Percentiles rank a stretch among this genome's conserved stretches.
These are phyloP conservation scores for Cacatua alba DNA, from an alignment of 2,113 vertebrate genomes.

Conservation along the genomic window DNA sequence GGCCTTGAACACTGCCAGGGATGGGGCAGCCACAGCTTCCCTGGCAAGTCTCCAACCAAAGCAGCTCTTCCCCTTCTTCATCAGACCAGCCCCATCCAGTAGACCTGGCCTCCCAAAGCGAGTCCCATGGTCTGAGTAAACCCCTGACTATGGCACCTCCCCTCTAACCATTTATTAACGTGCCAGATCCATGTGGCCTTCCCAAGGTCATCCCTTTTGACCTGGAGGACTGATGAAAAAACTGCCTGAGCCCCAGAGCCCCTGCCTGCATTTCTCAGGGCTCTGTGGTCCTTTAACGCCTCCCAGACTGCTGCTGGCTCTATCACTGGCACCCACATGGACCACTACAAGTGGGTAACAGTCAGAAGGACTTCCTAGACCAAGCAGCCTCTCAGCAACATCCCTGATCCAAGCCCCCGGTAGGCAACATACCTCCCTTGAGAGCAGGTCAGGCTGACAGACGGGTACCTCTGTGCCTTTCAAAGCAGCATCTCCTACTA, in stretches of 20 bases:
- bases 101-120: too few species aligned
- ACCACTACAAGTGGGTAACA: not conserved
- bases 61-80: too few species aligned
- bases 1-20: too few species aligned
- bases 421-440: not conserved
- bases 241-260: not conserved
- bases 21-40: too few species aligned
- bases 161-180: not conserved
- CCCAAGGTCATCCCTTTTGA: not conserved
- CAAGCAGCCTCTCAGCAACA: not conserved
- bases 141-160: too few species aligned
- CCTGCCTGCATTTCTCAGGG: not conserved
- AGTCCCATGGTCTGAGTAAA: too few species aligned
- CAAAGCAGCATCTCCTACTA: not conserved
- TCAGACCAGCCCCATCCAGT: too few species aligned
- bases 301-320: not conserved
- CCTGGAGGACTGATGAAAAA: not conserved
- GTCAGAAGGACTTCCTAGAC: not conserved
- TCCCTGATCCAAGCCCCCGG: not conserved
- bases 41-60: too few species aligned
- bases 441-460: not conserved
- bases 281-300: not conserved
- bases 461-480: not conserved
- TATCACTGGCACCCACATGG: not conserved
- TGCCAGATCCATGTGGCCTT: not conserved